Evolutionary conservation across 92 coral and sea anemone species (phyloP).

Genomic region (Desmophyllum pertusum): DNA sequence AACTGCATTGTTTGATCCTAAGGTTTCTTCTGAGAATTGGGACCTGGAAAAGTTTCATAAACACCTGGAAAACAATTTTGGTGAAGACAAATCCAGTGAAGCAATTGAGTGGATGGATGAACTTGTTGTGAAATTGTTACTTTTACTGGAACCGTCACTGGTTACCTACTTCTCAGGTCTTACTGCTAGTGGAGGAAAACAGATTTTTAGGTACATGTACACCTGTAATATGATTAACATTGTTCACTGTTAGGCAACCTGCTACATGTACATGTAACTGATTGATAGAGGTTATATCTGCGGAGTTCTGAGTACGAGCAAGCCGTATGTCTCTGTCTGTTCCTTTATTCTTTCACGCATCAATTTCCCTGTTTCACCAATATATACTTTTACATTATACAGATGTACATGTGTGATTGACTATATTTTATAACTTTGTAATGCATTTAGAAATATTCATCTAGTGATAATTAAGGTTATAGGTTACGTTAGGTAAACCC

Average conservation of each 20-base stretch:
- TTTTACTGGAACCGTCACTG: constrained; percentile 56
- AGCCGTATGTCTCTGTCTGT: no score
- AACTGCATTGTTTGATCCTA: background rate
- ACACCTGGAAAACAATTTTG: constrained; percentile 30
- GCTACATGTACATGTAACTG: no score
- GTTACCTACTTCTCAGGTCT: constrained; percentile 14
- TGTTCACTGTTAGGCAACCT: background rate
- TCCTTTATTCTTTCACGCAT: no score
- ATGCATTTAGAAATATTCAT: no score
- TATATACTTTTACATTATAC: no score
- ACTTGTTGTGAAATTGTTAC: constrained; percentile 47
- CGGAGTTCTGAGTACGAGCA: no score
- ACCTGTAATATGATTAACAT: background rate
- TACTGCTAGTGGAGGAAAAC: background rate
- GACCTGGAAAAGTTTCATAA: constrained; percentile 20
- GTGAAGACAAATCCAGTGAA: constrained; percentile 21
- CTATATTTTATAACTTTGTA: no score
- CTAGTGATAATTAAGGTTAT: no score
- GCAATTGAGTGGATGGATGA: constrained; percentile 59
- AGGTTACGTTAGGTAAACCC: no score
- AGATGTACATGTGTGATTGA: no score
- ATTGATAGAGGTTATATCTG: no score
- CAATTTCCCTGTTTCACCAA: no score
- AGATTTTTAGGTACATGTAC: constrained; percentile 22
- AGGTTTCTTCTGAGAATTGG: constrained; percentile 28